These are phyloP conservation scores for Hemicrepidius hirtus DNA, from an alignment of 2,888 invertebrate genomes.

Conservation along the genomic window DNA sequence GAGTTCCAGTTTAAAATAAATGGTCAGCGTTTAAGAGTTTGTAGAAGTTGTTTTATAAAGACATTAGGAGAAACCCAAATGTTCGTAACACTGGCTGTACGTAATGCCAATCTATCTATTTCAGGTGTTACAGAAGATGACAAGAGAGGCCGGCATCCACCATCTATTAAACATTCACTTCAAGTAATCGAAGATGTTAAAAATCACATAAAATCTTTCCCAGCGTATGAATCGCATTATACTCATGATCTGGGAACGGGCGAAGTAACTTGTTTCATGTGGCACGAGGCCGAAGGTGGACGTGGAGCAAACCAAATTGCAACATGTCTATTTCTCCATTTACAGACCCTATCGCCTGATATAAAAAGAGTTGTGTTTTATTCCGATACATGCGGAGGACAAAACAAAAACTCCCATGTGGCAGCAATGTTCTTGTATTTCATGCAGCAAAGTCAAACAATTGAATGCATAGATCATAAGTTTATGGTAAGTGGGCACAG, in stretches of 20 bases:
- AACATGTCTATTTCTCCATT: not conserved
- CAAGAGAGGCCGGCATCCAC: constrained; percentile 8
- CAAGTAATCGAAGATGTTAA: constrained; percentile 1
- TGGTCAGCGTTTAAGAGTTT: constrained; percentile 1
- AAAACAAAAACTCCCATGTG: constrained; percentile 9
- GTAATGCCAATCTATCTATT: constrained; percentile 7
- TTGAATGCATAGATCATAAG: constrained; percentile 2
- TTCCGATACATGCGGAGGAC: not conserved
- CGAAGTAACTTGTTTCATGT: constrained; percentile 7
- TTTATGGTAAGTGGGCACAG: constrained; percentile 55
- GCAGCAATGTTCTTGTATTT: constrained; percentile 3
- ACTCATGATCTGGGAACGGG: not conserved
- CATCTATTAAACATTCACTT: constrained; percentile 16
- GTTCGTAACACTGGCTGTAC: constrained; percentile 30
- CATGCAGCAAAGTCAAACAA: not conserved
- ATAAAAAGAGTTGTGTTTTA: constrained; percentile 1
- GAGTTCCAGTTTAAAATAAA: constrained; percentile 25
- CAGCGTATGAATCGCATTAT: constrained; percentile 27
- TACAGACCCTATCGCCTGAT: not conserved
- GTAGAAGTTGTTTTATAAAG: constrained; percentile 30
- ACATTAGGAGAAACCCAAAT: constrained; percentile 33
- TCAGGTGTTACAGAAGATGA: constrained; percentile 15
- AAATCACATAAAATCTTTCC: constrained; percentile 18
- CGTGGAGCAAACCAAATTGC: constrained; percentile 7
- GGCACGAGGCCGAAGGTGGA: constrained; percentile 4